Evolutionary conservation across 1,140 invertebrate species (phyloP).

Genomic region (Heliconius hermathena): DNA sequence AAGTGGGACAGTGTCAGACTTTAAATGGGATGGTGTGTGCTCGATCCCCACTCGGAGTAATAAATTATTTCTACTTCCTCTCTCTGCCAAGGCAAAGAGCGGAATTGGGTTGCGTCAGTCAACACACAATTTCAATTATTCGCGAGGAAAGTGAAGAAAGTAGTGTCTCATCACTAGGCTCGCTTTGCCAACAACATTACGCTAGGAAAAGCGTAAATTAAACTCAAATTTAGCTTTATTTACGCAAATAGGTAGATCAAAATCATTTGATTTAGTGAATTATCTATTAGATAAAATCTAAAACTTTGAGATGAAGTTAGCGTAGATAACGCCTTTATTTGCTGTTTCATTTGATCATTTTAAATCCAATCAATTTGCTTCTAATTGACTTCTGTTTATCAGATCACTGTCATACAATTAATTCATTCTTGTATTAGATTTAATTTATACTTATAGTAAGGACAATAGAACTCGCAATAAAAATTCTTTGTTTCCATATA

Average conservation of each 20-base stretch:
- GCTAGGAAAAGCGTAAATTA: no score
- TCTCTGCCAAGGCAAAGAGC: no score
- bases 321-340: conserved; percentile 39
- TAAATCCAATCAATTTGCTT: conserved; percentile 12
- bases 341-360: conserved; percentile 25
- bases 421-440: neutral
- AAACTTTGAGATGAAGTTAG: conserved; percentile 23
- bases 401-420: neutral
- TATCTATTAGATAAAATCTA: conserved; percentile 49
- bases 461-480: conserved; percentile 6
- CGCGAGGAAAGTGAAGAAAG: no score
- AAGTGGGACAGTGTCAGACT: no score
- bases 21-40: conserved; percentile 27
- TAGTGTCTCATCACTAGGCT: no score
- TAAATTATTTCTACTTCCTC: no score
- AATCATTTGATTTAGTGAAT: conserved; percentile 28
- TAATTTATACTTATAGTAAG: neutral
- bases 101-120: no score
- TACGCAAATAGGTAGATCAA: neutral
- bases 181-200: no score
- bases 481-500: neutral
- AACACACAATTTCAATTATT: no score
- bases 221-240: no score
- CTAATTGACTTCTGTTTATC: neutral
- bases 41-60: no score